A percentile compares a stretch with the other conserved stretches of the same genome.
Conservation (phyloP, 1,140 invertebrate genomes). For the Phthorimaea operculella region DNA sequence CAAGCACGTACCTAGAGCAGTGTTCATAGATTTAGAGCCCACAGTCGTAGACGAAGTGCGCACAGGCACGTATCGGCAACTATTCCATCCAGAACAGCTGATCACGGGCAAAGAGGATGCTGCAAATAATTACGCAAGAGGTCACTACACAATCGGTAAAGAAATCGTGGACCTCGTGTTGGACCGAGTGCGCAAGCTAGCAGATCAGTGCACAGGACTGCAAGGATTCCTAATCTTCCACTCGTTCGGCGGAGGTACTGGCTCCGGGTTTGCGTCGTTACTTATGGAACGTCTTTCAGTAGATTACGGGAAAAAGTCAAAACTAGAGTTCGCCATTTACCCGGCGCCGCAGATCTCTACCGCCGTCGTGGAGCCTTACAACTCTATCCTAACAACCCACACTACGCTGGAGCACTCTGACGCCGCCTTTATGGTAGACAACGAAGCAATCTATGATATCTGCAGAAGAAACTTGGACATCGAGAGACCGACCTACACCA, state of each 20-base stretch:
- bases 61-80: constrained; percentile 82
- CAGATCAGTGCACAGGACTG: constrained; percentile 87
- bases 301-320: constrained; percentile 91
- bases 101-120: constrained; percentile 88
- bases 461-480: constrained; percentile 90
- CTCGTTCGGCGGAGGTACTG: constrained; percentile 90
- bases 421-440: constrained; percentile 89
- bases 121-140: constrained; percentile 86
- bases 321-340: constrained; percentile 90
- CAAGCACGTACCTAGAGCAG: constrained; percentile 87
- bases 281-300: constrained; percentile 90
- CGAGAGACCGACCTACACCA: constrained; percentile 84
- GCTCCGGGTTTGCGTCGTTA: constrained; percentile 87
- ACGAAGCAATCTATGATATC: constrained; percentile 87
- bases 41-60: constrained; percentile 85
- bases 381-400: constrained; percentile 84
- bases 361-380: constrained; percentile 92
- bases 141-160: constrained; percentile 89
- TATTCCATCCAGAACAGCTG: constrained; percentile 86
- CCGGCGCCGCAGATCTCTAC: constrained; percentile 91
- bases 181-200: constrained; percentile 81
- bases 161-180: constrained; percentile 86
- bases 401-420: constrained; percentile 88
- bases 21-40: constrained; percentile 89
- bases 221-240: constrained; percentile 93